Conservation (phyloP, 2,888 invertebrate species). For the Papilio gigon region DNA sequence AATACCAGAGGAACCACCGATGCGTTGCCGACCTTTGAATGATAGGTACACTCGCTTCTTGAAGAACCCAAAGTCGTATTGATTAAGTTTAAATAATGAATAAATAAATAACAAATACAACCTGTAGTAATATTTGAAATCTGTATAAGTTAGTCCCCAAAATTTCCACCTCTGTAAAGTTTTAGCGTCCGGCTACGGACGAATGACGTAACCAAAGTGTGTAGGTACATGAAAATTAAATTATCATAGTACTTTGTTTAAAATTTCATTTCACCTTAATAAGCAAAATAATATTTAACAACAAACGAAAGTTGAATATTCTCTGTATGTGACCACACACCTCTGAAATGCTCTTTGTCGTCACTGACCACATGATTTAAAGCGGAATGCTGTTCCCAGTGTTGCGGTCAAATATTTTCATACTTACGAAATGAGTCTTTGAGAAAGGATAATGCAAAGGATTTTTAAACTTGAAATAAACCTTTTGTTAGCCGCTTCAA, state of each 20-base stretch:
- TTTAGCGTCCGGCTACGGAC: too few species aligned
- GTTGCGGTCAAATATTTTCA: slow-evolving; percentile 50
- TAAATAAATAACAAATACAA: too few species aligned
- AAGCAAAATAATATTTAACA: slow-evolving; percentile 31
- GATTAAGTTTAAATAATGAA: too few species aligned
- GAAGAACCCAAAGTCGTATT: too few species aligned
- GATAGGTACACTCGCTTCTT: too few species aligned
- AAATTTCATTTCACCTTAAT: slow-evolving; percentile 1
- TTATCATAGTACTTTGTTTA: not conserved
- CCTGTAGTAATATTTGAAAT: too few species aligned
- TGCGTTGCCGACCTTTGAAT: too few species aligned
- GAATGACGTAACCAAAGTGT: not conserved
- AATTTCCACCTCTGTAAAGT: too few species aligned
- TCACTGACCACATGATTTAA: slow-evolving; percentile 58
- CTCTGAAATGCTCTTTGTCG: slow-evolving; percentile 59
- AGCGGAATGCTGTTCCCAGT: slow-evolving; percentile 44
- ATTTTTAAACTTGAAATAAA: slow-evolving; percentile 38
- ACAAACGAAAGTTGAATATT: slow-evolving; percentile 44
- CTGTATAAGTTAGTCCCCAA: too few species aligned
- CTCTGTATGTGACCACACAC: slow-evolving; percentile 54
- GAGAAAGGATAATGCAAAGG: slow-evolving; percentile 42
- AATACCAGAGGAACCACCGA: too few species aligned
- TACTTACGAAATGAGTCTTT: slow-evolving; percentile 46
- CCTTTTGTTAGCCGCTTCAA: slow-evolving; percentile 37
- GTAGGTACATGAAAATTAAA: not conserved